phyloP scores from a whole-genome alignment of 2,797 vertebrate species.

The Ptychobarbus kaznakovi region DNA sequence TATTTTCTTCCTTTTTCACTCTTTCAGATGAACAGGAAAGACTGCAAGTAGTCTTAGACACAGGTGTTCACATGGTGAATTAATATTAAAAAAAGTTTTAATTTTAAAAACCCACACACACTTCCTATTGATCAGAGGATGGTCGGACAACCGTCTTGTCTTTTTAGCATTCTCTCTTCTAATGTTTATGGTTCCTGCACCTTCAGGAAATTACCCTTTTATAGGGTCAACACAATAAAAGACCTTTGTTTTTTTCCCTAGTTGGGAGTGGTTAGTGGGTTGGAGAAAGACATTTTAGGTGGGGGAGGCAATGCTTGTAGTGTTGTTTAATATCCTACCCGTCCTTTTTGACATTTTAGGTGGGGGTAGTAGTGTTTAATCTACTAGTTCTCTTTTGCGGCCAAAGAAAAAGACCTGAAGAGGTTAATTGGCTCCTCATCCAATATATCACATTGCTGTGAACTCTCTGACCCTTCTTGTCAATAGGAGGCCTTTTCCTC shows the following conservation, averaged over 20 bases:
- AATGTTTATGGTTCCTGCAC: conserved; percentile 93
- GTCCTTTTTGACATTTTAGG: conserved; percentile 72
- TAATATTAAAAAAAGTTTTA: conserved; percentile 74
- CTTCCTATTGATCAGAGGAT: conserved; percentile 73
- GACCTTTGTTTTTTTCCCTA: conserved; percentile 79
- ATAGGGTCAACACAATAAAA: conserved; percentile 95
- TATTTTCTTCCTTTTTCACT: neutral
- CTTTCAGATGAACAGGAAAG: conserved; percentile 64
- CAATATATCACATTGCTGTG: conserved; percentile 90
- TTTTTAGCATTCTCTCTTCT: conserved; percentile 83
- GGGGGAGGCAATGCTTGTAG: conserved; percentile 56
- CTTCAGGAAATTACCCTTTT: conserved; percentile 92
- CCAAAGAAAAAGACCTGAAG: conserved; percentile 85
- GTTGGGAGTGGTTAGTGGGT: conserved; percentile 79
- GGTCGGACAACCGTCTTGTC: conserved; percentile 76
- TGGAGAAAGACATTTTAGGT: conserved; percentile 63
- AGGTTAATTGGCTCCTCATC: conserved; percentile 90
- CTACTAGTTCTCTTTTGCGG: conserved; percentile 84
- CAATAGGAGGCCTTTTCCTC: conserved; percentile 80
- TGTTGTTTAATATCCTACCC: conserved; percentile 84
- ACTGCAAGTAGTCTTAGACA: conserved; percentile 65
- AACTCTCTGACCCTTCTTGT: conserved; percentile 89
- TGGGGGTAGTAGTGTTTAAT: conserved; percentile 75
- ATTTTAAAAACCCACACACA: conserved; percentile 78
- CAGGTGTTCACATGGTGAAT: conserved; percentile 75